phyloP scores from a whole-genome alignment of 2,888 invertebrate genomes.

The Dicyrtoma fusca region DNA sequence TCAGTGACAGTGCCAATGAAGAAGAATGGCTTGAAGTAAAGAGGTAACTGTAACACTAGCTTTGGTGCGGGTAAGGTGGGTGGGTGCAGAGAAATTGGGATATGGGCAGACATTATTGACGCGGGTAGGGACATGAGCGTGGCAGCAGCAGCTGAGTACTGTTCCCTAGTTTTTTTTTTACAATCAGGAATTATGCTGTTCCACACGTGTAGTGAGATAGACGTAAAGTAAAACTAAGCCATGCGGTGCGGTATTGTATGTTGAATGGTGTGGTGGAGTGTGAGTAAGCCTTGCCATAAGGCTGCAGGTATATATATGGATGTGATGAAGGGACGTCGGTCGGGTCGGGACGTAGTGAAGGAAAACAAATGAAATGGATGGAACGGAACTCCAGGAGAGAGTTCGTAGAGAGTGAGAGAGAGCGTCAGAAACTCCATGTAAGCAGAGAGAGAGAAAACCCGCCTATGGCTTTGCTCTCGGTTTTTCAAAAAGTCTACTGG shows the following conservation, averaged over 20 bases:
- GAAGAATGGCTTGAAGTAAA: slow-evolving; percentile 27
- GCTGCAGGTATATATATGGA: no score
- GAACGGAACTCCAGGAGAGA: slow-evolving; percentile 16
- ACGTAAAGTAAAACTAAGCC: background rate
- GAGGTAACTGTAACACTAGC: background rate
- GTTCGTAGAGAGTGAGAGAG: no score
- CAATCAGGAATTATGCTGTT: background rate
- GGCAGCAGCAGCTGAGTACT: slow-evolving; percentile 6
- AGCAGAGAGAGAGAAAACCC: background rate
- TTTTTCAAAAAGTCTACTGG: no score
- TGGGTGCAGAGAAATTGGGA: slow-evolving; percentile 26
- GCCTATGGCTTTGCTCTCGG: no score
- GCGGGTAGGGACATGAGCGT: slow-evolving; percentile 16
- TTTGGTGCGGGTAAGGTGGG: slow-evolving; percentile 18
- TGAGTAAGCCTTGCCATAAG: background rate
- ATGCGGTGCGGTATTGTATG: background rate
- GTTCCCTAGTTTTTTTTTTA: slow-evolving; percentile 14
- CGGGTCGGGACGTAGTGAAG: no score
- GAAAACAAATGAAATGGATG: background rate
- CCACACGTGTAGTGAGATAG: slow-evolving; percentile 19
- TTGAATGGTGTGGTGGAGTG: background rate
- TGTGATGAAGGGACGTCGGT: no score
- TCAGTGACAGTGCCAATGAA: background rate
- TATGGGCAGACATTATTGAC: slow-evolving; percentile 26
- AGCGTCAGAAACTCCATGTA: slow-evolving; percentile 8